A percentile compares a stretch with the other conserved stretches of the same genome.
These are phyloP conservation scores for Dinomys branickii DNA, from an alignment of 2,113 vertebrate species.

Conservation along the genomic window DNA sequence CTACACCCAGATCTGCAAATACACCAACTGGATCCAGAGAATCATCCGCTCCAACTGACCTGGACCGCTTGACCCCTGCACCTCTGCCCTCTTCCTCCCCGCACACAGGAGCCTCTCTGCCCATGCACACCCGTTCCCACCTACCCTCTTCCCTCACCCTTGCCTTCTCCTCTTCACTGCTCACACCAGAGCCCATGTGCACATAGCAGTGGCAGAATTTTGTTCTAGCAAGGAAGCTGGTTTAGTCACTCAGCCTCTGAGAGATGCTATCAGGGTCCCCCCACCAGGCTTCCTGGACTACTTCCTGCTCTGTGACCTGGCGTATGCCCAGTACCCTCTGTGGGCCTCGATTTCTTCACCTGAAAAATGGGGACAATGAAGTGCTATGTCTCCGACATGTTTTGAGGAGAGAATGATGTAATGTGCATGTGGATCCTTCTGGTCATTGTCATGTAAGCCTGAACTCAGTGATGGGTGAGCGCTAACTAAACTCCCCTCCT, in stretches of 20 bases:
- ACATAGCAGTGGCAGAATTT: background rate
- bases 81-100: background rate
- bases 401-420: background rate
- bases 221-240: background rate
- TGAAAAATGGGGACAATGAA: background rate
- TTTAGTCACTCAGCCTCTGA: background rate
- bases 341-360: background rate
- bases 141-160: background rate
- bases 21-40: conserved; percentile 70
- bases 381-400: background rate
- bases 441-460: background rate
- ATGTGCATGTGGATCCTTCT: background rate
- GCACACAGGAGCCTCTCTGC: fast-evolving
- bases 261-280: background rate
- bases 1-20: conserved; percentile 78
- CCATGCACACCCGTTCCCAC: fast-evolving
- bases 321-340: background rate
- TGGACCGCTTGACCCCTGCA: fast-evolving
- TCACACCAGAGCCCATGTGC: fast-evolving
- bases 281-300: background rate
- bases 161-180: too few species aligned
- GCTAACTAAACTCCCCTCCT: background rate
- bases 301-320: background rate
- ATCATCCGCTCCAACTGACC: conserved; percentile 64
- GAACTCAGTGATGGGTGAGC: background rate